These are phyloP conservation scores for Drosophila funebris DNA, from an alignment of 1,140 invertebrate genomes.

Conservation along the genomic window DNA sequence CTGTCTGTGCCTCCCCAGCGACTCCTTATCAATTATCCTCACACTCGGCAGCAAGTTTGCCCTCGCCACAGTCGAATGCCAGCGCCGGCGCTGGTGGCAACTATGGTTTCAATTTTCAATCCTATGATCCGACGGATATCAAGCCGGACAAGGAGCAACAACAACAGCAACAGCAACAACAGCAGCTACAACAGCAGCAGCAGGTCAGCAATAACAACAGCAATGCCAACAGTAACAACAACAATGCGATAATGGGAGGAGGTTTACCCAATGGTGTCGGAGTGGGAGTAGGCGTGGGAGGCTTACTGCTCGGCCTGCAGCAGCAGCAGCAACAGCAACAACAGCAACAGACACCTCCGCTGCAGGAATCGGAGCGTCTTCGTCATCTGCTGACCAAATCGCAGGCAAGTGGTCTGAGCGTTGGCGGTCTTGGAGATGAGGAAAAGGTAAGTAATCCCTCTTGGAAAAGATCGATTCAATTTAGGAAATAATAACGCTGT, in stretches of 20 bases:
- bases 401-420: constrained; percentile 49
- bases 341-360: constrained; percentile 40
- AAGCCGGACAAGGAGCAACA: constrained; percentile 68
- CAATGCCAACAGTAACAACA: constrained; percentile 45
- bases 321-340: constrained; percentile 48
- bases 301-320: constrained; percentile 50
- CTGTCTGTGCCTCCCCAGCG: constrained; percentile 78
- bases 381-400: constrained; percentile 87
- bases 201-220: constrained; percentile 71
- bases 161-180: constrained; percentile 58
- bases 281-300: constrained; percentile 24
- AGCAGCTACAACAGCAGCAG: constrained; percentile 69
- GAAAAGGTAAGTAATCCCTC: constrained; percentile 75
- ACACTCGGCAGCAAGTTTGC: constrained; percentile 77
- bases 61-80: constrained; percentile 83
- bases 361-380: constrained; percentile 85
- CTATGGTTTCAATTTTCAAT: constrained; percentile 71
- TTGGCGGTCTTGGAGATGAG: constrained; percentile 79
- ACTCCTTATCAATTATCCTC: constrained; percentile 81
- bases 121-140: constrained; percentile 63
- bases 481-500: not conserved
- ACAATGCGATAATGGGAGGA: constrained; percentile 35
- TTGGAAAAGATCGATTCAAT: not conserved
- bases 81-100: constrained; percentile 77
- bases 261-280: constrained; percentile 58